phyloP scores from a whole-genome alignment of 1,140 invertebrate genomes.

The Branchinecta lindahli region DNA sequence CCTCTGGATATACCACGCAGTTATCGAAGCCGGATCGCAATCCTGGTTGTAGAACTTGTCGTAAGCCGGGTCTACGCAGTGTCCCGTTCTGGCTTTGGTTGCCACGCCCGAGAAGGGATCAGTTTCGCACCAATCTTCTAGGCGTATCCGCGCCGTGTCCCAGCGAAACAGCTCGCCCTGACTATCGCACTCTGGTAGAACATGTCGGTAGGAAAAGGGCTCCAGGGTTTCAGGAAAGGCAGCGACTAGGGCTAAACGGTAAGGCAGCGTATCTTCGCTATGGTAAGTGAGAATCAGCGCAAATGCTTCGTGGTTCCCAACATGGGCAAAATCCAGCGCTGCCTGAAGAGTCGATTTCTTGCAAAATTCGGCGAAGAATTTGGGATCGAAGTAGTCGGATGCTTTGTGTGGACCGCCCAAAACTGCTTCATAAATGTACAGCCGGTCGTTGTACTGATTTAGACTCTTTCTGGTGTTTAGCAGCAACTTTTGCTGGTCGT shows the following conservation, averaged over 20 bases:
- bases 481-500: slow-evolving; percentile 41
- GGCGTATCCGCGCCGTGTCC: slow-evolving; percentile 36
- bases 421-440: slow-evolving; percentile 48
- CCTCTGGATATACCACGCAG: slow-evolving; percentile 48
- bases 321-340: slow-evolving; percentile 44
- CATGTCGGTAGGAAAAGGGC: slow-evolving; percentile 46
- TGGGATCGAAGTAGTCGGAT: slow-evolving; percentile 36
- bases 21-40: slow-evolving; percentile 30
- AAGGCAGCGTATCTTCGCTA: slow-evolving; percentile 41
- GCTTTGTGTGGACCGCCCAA: slow-evolving; percentile 33
- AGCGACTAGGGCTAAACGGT: slow-evolving; percentile 51
- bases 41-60: slow-evolving; percentile 12
- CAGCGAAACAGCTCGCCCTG: slow-evolving; percentile 36
- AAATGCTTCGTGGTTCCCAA: slow-evolving; percentile 40
- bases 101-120: slow-evolving; percentile 33
- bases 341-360: slow-evolving; percentile 39
- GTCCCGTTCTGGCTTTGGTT: background rate
- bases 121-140: slow-evolving; percentile 49
- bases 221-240: slow-evolving; percentile 59
- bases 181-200: slow-evolving; percentile 43
- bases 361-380: slow-evolving; percentile 44
- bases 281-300: slow-evolving; percentile 54
- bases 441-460: slow-evolving; percentile 44
- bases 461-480: slow-evolving; percentile 41
- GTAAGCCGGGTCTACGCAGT: slow-evolving; percentile 6